Base-by-base conservation (phyloP, 1,140 invertebrate genomes). In the Hycleus phaleratus region DNA sequence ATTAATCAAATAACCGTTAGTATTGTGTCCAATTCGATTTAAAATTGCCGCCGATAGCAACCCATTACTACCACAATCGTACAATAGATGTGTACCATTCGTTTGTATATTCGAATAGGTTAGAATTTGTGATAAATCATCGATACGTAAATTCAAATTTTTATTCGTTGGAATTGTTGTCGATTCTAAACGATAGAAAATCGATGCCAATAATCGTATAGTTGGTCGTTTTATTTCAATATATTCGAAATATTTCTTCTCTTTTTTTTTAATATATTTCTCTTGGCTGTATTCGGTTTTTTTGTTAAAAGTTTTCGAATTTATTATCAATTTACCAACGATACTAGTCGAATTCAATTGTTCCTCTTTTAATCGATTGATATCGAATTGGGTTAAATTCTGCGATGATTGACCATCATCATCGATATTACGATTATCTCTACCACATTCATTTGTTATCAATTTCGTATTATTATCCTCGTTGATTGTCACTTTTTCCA, bases 261-360 rank as follows among this genome's bases (percentile, higher is more conserved):
- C 88, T 73, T 97, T 97, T 71, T 97, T 97, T 47, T 86, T 88
- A 5, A 97, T 80, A 73, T 97, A 97, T 72, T 97, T 97, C 64
- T 93, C 88, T 74, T 97, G 92, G 0, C 93, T 90, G 73, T 87
- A 97, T 67, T 90, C 90, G 1, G 93, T 97, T 79, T 95, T 96
- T 32, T 81, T 78, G 26, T 81, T 79, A 74, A 92, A 93, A 7
- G 91, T 93, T 58, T 84, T 86, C 43, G 93, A 97, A 71, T 95
- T 95, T 59, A 87, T 87, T 42, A 97, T 87, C 3, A 98, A 76
- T 45, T 86, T 85, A 55, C 84, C 87, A 38, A 97, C 85, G 56
- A 97, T 93, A 70, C 91, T 85, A 53, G 85, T 84, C 1, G 90
- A 88, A 54, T 83, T 85, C 12, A 83, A 77, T 18, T 89, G 87